These are phyloP conservation scores for Dendrolimus houi DNA, from an alignment of 2,888 invertebrate species.

Conservation along the genomic window DNA sequence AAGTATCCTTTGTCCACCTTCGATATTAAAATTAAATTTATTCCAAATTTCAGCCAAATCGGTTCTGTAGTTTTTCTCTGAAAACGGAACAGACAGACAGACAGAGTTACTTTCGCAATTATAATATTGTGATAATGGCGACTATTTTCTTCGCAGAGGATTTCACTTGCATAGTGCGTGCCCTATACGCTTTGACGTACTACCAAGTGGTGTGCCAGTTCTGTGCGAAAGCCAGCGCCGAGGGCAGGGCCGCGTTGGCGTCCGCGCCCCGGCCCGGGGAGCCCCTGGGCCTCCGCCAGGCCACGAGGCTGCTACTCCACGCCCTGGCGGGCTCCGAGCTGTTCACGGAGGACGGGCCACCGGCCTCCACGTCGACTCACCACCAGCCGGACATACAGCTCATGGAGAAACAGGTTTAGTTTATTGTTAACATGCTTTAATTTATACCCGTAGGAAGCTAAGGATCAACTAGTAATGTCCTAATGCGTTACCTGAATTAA, in stretches of 20 bases:
- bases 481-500: no score
- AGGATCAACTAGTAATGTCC: no score
- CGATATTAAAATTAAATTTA: no score
- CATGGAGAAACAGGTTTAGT: conserved; percentile 29
- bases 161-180: conserved; percentile 90
- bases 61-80: no score
- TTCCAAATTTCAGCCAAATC: no score
- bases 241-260: conserved; percentile 75
- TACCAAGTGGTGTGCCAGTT: conserved; percentile 92
- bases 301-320: conserved; percentile 38
- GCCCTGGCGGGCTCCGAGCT: conserved; percentile 67
- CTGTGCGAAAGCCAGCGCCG: conserved; percentile 80
- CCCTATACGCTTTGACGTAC: conserved; percentile 91
- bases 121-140: no score
- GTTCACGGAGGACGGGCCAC: conserved; percentile 77
- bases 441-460: no score
- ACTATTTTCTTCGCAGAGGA: conserved; percentile 77
- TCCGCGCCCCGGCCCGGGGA: conserved; percentile 14
- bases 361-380: conserved; percentile 15
- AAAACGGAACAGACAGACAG: no score
- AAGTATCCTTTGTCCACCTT: no score
- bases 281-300: conserved; percentile 20
- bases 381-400: conserved; percentile 31
- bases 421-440: not conserved
- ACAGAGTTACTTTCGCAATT: no score